Conservation (phyloP, 2,113 vertebrate genomes). For the Sphyrna mokarran region DNA sequence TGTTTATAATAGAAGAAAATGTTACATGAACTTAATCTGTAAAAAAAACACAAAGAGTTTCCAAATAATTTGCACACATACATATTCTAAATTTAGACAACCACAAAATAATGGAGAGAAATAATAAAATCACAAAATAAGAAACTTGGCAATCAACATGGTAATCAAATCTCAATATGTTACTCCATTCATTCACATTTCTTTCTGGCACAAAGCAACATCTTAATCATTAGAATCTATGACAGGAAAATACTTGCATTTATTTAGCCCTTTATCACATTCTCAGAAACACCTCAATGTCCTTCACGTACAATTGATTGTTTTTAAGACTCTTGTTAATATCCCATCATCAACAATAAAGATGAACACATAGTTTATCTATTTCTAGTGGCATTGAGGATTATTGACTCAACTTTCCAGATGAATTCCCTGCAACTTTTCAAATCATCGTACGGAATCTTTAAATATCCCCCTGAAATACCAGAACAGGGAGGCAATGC, state of each 20-base stretch:
- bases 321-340: background rate
- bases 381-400: background rate
- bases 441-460: background rate
- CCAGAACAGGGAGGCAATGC: background rate
- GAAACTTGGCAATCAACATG: background rate
- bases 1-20: background rate
- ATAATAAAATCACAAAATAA: background rate
- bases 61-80: background rate
- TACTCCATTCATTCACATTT: background rate
- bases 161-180: background rate
- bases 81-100: background rate
- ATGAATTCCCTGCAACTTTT: background rate
- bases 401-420: background rate
- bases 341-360: background rate
- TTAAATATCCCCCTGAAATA: background rate
- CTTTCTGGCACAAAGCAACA: background rate
- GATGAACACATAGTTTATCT: background rate
- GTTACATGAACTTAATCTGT: background rate
- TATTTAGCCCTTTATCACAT: background rate
- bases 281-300: background rate
- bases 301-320: background rate
- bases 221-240: background rate
- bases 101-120: background rate
- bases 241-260: background rate
- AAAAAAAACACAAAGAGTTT: background rate